These are phyloP conservation scores for Microcebus tavaratra DNA, from an alignment of 2,113 vertebrate species.

Conservation along the genomic window DNA sequence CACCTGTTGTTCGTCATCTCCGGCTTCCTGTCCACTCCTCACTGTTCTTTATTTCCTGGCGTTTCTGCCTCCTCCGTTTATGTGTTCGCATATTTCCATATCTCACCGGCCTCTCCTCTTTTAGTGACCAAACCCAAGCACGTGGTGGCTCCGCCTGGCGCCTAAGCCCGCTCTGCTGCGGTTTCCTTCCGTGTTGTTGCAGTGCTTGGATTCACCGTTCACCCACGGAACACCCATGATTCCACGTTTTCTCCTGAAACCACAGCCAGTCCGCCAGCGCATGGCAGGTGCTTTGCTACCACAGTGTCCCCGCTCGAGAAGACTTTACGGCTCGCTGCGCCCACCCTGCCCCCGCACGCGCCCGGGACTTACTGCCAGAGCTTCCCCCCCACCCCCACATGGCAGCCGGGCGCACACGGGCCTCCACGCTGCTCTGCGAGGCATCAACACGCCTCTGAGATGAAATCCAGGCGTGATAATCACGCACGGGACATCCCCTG, in stretches of 20 bases:
- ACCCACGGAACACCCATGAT: background rate
- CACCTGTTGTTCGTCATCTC: background rate
- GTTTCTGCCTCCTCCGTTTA: background rate
- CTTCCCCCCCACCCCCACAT: background rate
- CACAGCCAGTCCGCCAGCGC: background rate
- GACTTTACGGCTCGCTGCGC: background rate
- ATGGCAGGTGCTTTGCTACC: background rate
- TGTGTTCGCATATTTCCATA: background rate
- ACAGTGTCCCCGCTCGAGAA: background rate
- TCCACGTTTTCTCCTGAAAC: background rate
- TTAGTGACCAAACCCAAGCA: background rate
- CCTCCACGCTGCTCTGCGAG: background rate
- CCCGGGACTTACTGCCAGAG: background rate
- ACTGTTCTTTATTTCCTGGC: background rate
- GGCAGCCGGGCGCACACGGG: background rate
- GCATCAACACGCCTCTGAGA: background rate
- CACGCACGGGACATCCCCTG: no score
- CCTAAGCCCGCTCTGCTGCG: background rate
- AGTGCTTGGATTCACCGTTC: background rate
- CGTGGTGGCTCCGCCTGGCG: background rate
- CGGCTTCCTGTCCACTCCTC: background rate
- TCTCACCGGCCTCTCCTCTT: background rate
- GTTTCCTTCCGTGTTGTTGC: background rate
- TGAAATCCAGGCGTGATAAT: background rate
- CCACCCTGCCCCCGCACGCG: accelerated